Evolutionary conservation across 2,113 vertebrate species (phyloP).

Genomic region (Dasyurus viverrinus): DNA sequence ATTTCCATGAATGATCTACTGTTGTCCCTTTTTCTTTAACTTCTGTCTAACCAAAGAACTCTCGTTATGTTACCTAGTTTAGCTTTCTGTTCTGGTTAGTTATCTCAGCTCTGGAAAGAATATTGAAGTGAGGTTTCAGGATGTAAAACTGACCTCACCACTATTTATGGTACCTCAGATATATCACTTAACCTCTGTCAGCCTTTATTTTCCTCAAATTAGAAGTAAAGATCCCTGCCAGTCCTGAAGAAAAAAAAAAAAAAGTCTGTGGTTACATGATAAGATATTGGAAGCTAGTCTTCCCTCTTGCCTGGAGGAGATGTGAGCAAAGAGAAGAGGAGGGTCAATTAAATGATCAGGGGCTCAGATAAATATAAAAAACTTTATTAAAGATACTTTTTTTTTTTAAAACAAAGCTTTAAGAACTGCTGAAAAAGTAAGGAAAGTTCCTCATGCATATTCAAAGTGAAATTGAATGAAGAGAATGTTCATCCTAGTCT

Average conservation of each 20-base stretch:
- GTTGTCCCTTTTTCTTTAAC: constrained; percentile 3
- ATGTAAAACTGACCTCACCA: not conserved
- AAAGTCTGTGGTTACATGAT: not conserved
- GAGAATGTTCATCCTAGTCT: not conserved
- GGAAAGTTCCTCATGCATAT: not conserved
- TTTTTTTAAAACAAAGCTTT: not conserved
- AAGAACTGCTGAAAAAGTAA: not conserved
- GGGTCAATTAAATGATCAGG: not conserved
- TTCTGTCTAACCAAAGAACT: constrained; percentile 37
- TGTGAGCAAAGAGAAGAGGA: not conserved
- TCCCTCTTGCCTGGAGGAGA: not conserved
- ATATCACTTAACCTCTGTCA: not conserved
- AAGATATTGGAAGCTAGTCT: not conserved
- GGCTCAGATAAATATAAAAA: not conserved
- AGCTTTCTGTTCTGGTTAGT: not conserved
- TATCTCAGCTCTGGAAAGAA: not conserved
- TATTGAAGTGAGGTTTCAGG: not conserved
- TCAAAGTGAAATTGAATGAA: not conserved
- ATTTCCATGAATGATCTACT: not conserved
- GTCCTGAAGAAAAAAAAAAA: not conserved
- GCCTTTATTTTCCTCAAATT: not conserved
- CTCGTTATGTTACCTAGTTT: not conserved
- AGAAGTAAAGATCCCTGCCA: not conserved
- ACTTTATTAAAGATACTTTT: not conserved
- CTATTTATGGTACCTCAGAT: not conserved